A percentile compares a stretch with the other conserved stretches of the same genome.
Conservation (phyloP, 1,140 invertebrate genomes). For the Mesaphorura yosii region DNA sequence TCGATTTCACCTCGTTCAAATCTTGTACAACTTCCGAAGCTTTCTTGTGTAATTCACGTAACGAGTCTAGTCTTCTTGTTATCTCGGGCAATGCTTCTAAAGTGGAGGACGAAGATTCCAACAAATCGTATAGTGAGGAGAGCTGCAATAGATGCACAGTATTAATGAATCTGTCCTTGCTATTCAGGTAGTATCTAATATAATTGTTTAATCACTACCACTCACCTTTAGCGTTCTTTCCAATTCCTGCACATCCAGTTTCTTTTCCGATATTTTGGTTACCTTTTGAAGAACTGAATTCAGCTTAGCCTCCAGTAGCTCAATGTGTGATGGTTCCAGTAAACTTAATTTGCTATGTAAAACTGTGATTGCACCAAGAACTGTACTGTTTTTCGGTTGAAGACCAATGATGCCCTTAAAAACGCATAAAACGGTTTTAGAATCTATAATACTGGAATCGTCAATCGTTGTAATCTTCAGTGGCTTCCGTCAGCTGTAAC, state of each 20-base stretch:
- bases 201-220: conserved; percentile 3
- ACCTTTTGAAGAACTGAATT: conserved; percentile 41
- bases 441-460: neutral
- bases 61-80: conserved; percentile 14
- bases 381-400: conserved; percentile 37
- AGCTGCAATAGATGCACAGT: conserved; percentile 16
- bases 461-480: neutral
- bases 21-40: conserved; percentile 26
- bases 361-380: conserved; percentile 39
- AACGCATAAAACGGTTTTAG: conserved; percentile 6
- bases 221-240: conserved; percentile 31
- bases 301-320: conserved; percentile 42
- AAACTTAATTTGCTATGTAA: conserved; percentile 42
- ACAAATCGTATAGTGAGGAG: conserved; percentile 28
- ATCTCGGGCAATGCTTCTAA: conserved; percentile 28
- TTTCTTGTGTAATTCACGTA: conserved; percentile 20
- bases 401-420: conserved; percentile 32
- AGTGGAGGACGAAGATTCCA: conserved; percentile 27
- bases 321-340: conserved; percentile 42
- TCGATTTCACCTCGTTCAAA: conserved; percentile 20
- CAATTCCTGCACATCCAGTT: conserved; percentile 32
- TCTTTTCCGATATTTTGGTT: conserved; percentile 42
- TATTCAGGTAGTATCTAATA: neutral
- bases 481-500: neutral
- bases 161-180: neutral